phyloP scores from a whole-genome alignment of 1,140 invertebrate genomes.

The Neelides sp. region DNA sequence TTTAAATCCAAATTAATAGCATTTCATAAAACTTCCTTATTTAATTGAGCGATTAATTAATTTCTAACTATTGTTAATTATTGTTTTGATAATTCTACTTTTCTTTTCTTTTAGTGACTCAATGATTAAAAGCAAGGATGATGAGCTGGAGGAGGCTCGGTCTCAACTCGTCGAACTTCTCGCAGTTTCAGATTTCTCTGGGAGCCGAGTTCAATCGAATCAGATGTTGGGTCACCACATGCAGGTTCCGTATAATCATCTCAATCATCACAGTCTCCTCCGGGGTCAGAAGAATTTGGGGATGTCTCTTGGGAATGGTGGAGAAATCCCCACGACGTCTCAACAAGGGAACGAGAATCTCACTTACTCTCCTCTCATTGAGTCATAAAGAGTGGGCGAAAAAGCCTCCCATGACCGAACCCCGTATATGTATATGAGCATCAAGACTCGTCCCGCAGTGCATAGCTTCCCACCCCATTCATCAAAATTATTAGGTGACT shows the following conservation, averaged over 20 bases:
- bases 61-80: too few species aligned
- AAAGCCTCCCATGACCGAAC: too few species aligned
- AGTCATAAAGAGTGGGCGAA: conserved; percentile 20
- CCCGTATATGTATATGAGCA: too few species aligned
- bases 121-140: conserved; percentile 27
- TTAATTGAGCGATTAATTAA: too few species aligned
- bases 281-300: background rate
- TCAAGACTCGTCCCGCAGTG: too few species aligned
- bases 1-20: too few species aligned
- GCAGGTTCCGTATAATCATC: conserved; percentile 8
- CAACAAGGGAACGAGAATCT: conserved; percentile 20
- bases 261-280: conserved; percentile 6
- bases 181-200: conserved; percentile 23
- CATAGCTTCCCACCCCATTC: too few species aligned
- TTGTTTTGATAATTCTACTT: too few species aligned
- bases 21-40: too few species aligned
- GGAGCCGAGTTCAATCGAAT: too few species aligned
- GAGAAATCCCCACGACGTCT: background rate
- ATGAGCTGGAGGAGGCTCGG: conserved; percentile 28
- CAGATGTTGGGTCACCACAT: too few species aligned
- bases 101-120: conserved; percentile 17
- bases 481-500: too few species aligned
- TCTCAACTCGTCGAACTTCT: conserved; percentile 19
- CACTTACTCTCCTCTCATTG: conserved; percentile 26
- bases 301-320: background rate